phyloP scores from a whole-genome alignment of 2,888 invertebrate genomes.

The Coelopa pilipes region DNA sequence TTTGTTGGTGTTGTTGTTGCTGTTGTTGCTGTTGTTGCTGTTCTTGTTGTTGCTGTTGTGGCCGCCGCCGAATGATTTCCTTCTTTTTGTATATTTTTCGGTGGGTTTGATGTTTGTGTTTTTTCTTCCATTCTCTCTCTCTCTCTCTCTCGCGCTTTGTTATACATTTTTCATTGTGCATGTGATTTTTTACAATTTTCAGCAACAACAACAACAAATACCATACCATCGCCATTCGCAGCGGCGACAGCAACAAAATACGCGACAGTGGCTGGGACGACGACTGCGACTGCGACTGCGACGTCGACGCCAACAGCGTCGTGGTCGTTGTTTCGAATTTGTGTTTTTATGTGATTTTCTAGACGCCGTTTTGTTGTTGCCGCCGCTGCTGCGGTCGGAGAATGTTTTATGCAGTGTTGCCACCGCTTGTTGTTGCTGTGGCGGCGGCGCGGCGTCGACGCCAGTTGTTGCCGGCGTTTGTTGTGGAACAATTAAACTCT shows the following conservation, averaged over 20 bases:
- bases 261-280: constrained; percentile 11
- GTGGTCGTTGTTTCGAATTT: constrained; percentile 21
- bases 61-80: constrained; percentile 4
- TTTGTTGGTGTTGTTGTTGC: constrained; percentile 36
- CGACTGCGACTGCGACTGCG: constrained; percentile 37
- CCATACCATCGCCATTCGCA: too few relatives aligned
- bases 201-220: neutral
- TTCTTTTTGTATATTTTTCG: constrained; percentile 36
- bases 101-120: constrained; percentile 34
- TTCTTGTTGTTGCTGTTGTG: constrained; percentile 38
- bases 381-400: neutral
- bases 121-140: too few relatives aligned
- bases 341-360: constrained; percentile 26
- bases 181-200: constrained; percentile 12
- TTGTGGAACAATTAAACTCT: constrained; percentile 66
- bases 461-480: constrained; percentile 33
- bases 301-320: constrained; percentile 20
- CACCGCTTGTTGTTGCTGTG: constrained; percentile 12
- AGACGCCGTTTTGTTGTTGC: constrained; percentile 25
- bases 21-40: constrained; percentile 36
- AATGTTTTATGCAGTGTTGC: constrained; percentile 19
- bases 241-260: neutral
- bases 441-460: constrained; percentile 12
- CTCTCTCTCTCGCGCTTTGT: too few relatives aligned
- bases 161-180: constrained; percentile 39